Percentiles rank a stretch among this genome's conserved stretches.
Evolutionary conservation across 2,888 invertebrate species (phyloP).

Genomic region (Apodemia mormo): DNA sequence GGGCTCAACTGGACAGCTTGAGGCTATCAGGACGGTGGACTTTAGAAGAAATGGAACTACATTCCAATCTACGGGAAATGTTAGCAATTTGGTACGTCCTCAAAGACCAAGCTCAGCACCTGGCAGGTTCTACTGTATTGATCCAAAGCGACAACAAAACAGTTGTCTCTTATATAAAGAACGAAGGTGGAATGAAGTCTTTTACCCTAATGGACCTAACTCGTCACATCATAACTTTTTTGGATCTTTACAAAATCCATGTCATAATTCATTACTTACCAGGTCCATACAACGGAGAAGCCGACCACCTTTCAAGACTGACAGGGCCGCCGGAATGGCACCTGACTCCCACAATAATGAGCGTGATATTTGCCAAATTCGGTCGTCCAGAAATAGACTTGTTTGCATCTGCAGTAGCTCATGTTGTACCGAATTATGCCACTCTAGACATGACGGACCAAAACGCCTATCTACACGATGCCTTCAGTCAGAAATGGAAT

Average conservation of each 20-base stretch:
- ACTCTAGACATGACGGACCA: conserved; percentile 27
- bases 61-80: conserved; percentile 38
- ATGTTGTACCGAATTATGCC: conserved; percentile 32
- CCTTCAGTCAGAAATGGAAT: conserved; percentile 35
- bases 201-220: not conserved
- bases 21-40: conserved; percentile 28
- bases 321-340: conserved; percentile 27
- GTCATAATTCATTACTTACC: conserved; percentile 38
- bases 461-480: conserved; percentile 35
- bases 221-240: not conserved
- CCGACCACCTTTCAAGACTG: conserved; percentile 39
- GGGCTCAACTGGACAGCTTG: conserved; percentile 32
- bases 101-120: not conserved
- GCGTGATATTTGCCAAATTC: conserved; percentile 35
- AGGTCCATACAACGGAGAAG: conserved; percentile 44
- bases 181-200: conserved; percentile 29
- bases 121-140: conserved; percentile 6
- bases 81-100: conserved; percentile 26
- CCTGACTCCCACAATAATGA: conserved; percentile 20
- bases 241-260: conserved; percentile 20
- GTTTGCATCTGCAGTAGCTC: conserved; percentile 38
- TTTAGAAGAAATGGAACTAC: conserved; percentile 24
- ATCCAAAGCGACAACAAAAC: conserved; percentile 36
- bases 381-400: conserved; percentile 39
- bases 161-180: conserved; percentile 30